phyloP scores from a whole-genome alignment of 1,140 invertebrate genomes.

The Drosophila sp. region DNA sequence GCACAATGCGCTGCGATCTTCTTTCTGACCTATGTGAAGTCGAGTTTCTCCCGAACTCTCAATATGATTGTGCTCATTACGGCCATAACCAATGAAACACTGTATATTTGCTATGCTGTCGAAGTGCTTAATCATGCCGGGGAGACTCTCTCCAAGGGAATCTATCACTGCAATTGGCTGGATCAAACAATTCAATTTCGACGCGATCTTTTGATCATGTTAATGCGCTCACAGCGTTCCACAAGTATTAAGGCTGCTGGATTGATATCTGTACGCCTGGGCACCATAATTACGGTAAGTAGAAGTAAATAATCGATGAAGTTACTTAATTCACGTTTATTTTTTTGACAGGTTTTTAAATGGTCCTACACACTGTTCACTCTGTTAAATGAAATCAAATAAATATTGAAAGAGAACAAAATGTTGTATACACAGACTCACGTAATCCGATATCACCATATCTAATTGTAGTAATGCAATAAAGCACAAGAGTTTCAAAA shows the following conservation, averaged over 20 bases:
- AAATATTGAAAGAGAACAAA: neutral
- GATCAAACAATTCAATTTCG: constrained; percentile 50
- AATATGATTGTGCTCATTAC: constrained; percentile 38
- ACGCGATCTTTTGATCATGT: constrained; percentile 46
- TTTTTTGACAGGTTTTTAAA: constrained; percentile 56
- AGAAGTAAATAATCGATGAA: neutral
- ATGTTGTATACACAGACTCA: too few relatives aligned
- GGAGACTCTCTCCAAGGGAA: constrained; percentile 36
- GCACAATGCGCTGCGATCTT: constrained; percentile 47
- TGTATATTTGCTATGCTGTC: constrained; percentile 59
- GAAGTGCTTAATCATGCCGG: constrained; percentile 47
- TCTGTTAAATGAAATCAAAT: constrained; percentile 44
- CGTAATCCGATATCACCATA: neutral
- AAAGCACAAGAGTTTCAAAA: neutral
- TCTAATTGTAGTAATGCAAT: neutral
- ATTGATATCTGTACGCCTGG: constrained; percentile 54
- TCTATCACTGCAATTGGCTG: constrained; percentile 68
- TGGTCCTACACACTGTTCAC: constrained; percentile 60
- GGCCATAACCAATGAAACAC: constrained; percentile 45
- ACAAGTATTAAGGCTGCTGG: constrained; percentile 39
- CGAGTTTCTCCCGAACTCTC: constrained; percentile 25
- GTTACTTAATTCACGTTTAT: neutral
- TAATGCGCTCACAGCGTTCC: constrained; percentile 51
- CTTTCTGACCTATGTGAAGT: constrained; percentile 41
- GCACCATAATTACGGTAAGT: constrained; percentile 49